phyloP scores from a whole-genome alignment of 2,888 invertebrate species.

The Zhuqinia jingwanae region DNA sequence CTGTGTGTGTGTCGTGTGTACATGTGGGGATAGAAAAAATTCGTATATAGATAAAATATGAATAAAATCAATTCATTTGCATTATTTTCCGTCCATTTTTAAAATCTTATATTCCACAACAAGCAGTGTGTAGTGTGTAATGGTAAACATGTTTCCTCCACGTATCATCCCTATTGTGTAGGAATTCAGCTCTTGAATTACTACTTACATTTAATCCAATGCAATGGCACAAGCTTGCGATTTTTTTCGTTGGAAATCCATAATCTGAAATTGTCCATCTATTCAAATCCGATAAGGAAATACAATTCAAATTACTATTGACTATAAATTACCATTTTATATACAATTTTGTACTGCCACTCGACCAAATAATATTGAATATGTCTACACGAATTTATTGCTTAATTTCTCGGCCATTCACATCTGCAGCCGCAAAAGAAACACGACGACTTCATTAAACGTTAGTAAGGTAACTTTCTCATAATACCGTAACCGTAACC shows the following conservation, averaged over 20 bases:
- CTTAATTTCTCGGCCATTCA: background rate
- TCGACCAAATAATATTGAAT: too few species aligned
- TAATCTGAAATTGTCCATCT: background rate
- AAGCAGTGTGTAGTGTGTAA: background rate
- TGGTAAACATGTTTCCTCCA: background rate
- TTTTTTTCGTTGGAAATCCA: background rate
- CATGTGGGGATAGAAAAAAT: too few species aligned
- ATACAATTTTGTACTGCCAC: background rate
- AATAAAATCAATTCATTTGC: too few species aligned
- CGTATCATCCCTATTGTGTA: background rate
- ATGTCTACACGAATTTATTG: background rate
- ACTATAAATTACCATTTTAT: background rate
- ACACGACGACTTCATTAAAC: background rate
- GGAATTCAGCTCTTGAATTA: background rate
- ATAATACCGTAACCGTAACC: too few species aligned
- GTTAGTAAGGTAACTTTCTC: background rate
- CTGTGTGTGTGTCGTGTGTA: too few species aligned
- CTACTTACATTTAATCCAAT: background rate
- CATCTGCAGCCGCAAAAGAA: slow-evolving; percentile 14
- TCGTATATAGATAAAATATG: too few species aligned
- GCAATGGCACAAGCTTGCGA: background rate
- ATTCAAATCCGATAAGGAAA: background rate
- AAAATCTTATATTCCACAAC: background rate
- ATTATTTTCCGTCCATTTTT: too few species aligned
- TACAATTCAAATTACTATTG: background rate